Evolutionary conservation across 2,113 vertebrate species (phyloP), one percentile per base, ranked within the genome.

Genomic region (Spermophilus dauricus): DNA sequence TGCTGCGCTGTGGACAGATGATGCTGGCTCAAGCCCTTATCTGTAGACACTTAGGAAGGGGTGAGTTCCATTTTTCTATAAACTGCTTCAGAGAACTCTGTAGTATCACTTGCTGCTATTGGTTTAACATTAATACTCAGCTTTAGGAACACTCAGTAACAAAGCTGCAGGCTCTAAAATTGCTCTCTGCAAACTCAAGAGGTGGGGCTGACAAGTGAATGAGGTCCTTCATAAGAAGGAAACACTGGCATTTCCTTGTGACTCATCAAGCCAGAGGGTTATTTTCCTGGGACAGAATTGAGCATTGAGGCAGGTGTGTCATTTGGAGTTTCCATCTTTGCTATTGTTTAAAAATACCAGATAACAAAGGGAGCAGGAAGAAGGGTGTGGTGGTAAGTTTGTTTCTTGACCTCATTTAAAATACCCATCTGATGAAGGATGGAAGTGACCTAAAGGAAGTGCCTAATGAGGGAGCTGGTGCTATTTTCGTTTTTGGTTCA

Each of bases 1-100:
- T 99, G 99, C 98, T 99, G 93, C 99, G 99, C 48, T 99, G 99
- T 28, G 99, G 99, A 96, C 99, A 99, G 99, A 99, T 99, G 99
- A 99, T 99, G 98, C 98, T 99, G 10, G 99, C 99, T 8, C 99
- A 99, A 97, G 99, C 99, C 8, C 99, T 99, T 96, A 98, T 99
- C 97, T 99, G 99, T 97, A 99, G 99, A 96, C 99, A 99, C 93
- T 98, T 99, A 98, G 99, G 99, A 97, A 99, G 99, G 98, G 99
- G 99, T 99, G 85, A 98, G 98, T 98, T 95, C 28, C 67, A 8
- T 92, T 95, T 86, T 75, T 24, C 73, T 76, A 45, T 8, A n/a
- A 89, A 63, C 16, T 42, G 42, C 65, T 61, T 96, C 9, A 9
- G 53, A 91, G 72, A 58, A 28, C 34, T 95, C 0, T 81, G 53